phyloP scores from a whole-genome alignment of 2,113 vertebrate genomes.

The Leptocoma aspasia region DNA sequence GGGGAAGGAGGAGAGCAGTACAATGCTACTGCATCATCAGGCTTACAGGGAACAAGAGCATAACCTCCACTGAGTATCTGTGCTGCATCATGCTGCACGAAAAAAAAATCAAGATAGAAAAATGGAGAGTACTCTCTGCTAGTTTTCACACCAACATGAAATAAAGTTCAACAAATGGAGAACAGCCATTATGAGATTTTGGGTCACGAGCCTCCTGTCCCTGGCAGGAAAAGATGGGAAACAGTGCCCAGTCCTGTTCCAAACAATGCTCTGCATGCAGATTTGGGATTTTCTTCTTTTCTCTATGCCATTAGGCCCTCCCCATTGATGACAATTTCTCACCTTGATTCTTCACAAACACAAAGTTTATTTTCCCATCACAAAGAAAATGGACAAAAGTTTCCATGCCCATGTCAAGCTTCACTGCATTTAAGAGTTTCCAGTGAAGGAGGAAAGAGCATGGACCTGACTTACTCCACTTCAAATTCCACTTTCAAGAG shows the following conservation, averaged over 20 bases:
- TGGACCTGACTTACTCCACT: rapidly evolving
- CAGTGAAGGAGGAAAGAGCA: background rate
- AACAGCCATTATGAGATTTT: background rate
- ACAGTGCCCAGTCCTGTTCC: background rate
- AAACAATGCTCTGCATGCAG: background rate
- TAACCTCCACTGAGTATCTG: background rate
- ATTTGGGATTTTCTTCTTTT: background rate
- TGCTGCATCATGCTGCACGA: background rate
- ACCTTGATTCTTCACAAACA: background rate
- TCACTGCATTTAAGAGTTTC: background rate
- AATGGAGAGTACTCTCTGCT: background rate
- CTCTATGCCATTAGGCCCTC: background rate
- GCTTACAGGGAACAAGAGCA: too few relatives aligned
- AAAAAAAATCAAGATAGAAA: rapidly evolving
- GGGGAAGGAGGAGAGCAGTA: background rate
- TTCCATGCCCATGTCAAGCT: background rate
- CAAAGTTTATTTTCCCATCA: background rate
- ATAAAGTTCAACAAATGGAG: background rate
- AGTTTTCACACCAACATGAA: background rate
- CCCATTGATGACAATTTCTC: background rate
- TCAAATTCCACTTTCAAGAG: background rate
- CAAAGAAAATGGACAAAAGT: background rate
- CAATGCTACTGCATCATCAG: too few relatives aligned
- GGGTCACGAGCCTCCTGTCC: rapidly evolving
- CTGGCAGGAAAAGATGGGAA: background rate